Percentiles rank a stretch among this genome's conserved stretches.
Evolutionary conservation across 2,113 vertebrate genomes (phyloP).

Genomic region (Neopipo cinnamomea): DNA sequence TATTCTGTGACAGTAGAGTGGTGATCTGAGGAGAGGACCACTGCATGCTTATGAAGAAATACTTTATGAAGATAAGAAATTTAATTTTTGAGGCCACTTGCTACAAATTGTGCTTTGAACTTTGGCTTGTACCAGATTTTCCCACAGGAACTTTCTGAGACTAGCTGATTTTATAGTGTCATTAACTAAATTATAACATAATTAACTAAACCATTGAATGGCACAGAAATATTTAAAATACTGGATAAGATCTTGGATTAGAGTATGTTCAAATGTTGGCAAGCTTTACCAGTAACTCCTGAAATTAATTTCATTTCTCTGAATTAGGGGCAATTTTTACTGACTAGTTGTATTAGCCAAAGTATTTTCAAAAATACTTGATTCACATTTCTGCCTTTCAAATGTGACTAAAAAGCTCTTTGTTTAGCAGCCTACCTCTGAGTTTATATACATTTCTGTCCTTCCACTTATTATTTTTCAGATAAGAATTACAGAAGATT

Average conservation of each 20-base stretch:
- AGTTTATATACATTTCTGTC: not conserved
- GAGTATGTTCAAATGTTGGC: not conserved
- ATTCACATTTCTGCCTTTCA: not conserved
- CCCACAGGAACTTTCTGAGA: not conserved
- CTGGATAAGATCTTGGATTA: not conserved
- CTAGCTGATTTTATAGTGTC: not conserved
- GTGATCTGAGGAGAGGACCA: not conserved
- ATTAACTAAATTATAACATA: not conserved
- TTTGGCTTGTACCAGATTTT: not conserved
- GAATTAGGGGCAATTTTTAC: not conserved
- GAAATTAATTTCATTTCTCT: not conserved
- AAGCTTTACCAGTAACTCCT: not conserved
- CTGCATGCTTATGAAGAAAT: not conserved
- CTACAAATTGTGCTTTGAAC: not conserved
- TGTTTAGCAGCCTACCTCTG: not conserved
- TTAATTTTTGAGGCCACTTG: not conserved
- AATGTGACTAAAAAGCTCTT: not conserved
- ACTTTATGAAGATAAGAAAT: not conserved
- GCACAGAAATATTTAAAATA: not conserved
- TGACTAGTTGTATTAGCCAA: not conserved
- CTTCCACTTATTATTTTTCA: not conserved
- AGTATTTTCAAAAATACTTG: not conserved
- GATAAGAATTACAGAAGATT: slow-evolving; percentile 20
- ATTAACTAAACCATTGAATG: not conserved
- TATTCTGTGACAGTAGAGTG: not conserved